A percentile compares a stretch with the other conserved stretches of the same genome.
These are phyloP conservation scores for Gasterosteus aculeatus DNA, from an alignment of 2,113 vertebrate species.

Conservation along the genomic window DNA sequence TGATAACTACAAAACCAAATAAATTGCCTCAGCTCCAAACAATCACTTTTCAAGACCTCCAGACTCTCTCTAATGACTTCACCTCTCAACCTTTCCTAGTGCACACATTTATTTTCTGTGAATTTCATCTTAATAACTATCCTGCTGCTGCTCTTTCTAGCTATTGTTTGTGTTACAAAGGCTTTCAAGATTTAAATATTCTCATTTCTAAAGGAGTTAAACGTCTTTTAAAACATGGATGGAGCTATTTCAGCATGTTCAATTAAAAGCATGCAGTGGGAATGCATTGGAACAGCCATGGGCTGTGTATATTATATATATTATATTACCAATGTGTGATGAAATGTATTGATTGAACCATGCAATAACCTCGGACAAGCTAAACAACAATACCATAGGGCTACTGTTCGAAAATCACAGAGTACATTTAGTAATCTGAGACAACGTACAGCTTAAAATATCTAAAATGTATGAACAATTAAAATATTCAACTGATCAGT, in stretches of 20 bases:
- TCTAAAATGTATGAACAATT: too few species aligned
- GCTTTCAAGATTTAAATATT: neutral
- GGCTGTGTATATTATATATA: too few species aligned
- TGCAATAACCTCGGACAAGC: neutral
- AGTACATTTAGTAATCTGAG: too few species aligned
- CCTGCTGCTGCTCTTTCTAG: neutral
- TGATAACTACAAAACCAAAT: constrained; percentile 61
- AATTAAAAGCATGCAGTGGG: neutral
- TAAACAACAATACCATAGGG: too few species aligned
- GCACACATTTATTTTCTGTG: constrained; percentile 1
- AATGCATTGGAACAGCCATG: neutral
- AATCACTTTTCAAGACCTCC: constrained; percentile 15
- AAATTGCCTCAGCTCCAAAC: constrained; percentile 49
- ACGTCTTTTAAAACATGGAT: neutral
- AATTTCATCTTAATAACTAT: constrained; percentile 11
- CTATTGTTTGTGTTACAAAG: neutral
- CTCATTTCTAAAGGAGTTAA: neutral
- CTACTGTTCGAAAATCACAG: too few species aligned
- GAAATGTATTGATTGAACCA: neutral
- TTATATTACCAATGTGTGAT: neutral
- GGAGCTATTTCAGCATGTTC: neutral
- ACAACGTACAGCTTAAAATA: too few species aligned
- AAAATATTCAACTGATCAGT: too few species aligned
- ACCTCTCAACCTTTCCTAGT: constrained; percentile 31
- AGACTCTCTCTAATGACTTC: constrained; percentile 38